Conservation (phyloP, 2,888 invertebrate species). For the Temnothorax rugatulus region DNA sequence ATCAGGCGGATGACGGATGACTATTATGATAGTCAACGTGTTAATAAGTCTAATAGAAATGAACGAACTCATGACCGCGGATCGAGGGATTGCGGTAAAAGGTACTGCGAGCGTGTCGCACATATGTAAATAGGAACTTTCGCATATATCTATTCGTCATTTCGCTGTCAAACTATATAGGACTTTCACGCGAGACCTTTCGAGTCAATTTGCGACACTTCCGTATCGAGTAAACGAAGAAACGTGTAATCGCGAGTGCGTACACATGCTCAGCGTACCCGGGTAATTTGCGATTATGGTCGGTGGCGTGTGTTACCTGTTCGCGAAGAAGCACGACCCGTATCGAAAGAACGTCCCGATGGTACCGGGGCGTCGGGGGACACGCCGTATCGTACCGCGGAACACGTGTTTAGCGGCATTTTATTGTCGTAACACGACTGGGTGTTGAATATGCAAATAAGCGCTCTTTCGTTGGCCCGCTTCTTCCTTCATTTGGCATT, state of each 20-base stretch:
- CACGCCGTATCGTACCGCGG: slow-evolving; percentile 66
- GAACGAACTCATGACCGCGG: not conserved
- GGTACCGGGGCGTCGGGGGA: slow-evolving; percentile 56
- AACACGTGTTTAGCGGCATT: slow-evolving; percentile 79
- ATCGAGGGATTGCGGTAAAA: not conserved
- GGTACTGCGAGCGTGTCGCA: not conserved
- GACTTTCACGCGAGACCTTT: slow-evolving; percentile 50
- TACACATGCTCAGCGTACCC: slow-evolving; percentile 21
- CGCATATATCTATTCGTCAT: slow-evolving; percentile 17
- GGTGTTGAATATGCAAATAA: slow-evolving; percentile 71
- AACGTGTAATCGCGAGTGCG: slow-evolving; percentile 43
- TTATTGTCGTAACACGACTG: slow-evolving; percentile 77
- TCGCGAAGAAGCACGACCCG: slow-evolving; percentile 62
- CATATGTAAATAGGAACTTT: slow-evolving; percentile 23
- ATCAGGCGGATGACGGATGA: not conserved
- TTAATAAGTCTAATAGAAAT: not conserved
- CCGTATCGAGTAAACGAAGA: slow-evolving; percentile 31
- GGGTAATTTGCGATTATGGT: slow-evolving; percentile 71
- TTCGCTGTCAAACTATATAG: slow-evolving; percentile 4
- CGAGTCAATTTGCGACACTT: slow-evolving; percentile 27
- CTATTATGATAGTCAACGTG: not conserved
- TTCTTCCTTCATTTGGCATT: slow-evolving; percentile 51
- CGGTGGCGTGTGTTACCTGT: slow-evolving; percentile 63
- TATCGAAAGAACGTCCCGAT: slow-evolving; percentile 46
- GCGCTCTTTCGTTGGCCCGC: slow-evolving; percentile 11